Evolutionary conservation across 2,888 invertebrate species (phyloP).

Genomic region (Drosophila picticornis): DNA sequence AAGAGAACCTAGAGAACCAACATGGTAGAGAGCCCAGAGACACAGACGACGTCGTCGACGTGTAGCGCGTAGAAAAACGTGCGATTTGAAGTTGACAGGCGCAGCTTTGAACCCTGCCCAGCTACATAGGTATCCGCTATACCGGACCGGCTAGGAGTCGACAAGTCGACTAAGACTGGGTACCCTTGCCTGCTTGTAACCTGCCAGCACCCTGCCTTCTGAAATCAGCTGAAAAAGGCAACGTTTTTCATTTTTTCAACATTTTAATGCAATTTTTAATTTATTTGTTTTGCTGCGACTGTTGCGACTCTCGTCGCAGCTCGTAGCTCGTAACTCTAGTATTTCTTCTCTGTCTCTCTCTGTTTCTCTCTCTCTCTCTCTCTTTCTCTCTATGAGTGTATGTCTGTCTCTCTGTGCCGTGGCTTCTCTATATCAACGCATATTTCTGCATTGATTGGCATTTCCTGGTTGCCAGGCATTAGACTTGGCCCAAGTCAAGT

Average conservation of each 20-base stretch:
- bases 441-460: slow-evolving; percentile 80
- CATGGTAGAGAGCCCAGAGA: slow-evolving; percentile 17
- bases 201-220: slow-evolving; percentile 10
- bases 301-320: slow-evolving; percentile 14
- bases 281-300: slow-evolving; percentile 75
- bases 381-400: not conserved
- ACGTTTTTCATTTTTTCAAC: slow-evolving; percentile 79
- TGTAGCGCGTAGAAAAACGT: slow-evolving; percentile 80
- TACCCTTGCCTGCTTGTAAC: not conserved
- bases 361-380: not conserved
- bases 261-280: slow-evolving; percentile 82
- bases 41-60: slow-evolving; percentile 26
- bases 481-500: slow-evolving; percentile 77
- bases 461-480: slow-evolving; percentile 78
- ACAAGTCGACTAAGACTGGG: slow-evolving; percentile 12
- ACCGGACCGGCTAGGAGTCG: slow-evolving; percentile 1
- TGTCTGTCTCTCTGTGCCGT: not conserved
- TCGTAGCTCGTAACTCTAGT: slow-evolving; percentile 32
- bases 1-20: slow-evolving; percentile 19
- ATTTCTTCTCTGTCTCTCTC: not conserved
- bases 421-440: slow-evolving; percentile 67
- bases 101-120: slow-evolving; percentile 71
- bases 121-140: slow-evolving; percentile 28
- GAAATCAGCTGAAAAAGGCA: slow-evolving; percentile 76
- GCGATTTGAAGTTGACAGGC: slow-evolving; percentile 81